Evolutionary conservation across 2,888 invertebrate genomes (phyloP), one percentile per base, ranked within the genome.

Genomic region (Ceratothoa steindachneri): DNA sequence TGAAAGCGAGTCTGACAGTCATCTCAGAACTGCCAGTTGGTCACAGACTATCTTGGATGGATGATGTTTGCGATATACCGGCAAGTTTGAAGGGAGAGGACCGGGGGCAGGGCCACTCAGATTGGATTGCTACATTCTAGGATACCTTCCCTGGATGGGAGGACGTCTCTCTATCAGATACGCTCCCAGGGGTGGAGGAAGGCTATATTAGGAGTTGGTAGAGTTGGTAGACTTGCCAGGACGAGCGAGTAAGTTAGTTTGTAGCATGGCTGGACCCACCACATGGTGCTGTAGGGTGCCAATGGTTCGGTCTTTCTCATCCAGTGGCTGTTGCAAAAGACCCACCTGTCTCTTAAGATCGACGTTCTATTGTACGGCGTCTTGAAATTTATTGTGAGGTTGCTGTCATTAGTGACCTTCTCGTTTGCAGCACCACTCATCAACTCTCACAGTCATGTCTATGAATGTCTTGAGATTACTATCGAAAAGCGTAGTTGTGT

Each of bases 301-400:
- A 85, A 94, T 92, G 83, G 90, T 89, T 81, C 91, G 88, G 84
- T 94, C 93, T 83, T 90, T 90, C 85, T 95, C 93, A 84, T 94
- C 93, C 82, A 93, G 86, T 87, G 94, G 93, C 82, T 93, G 88
- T 88, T 90, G 86, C 9, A 84, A 81, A 66, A 83, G 80, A 53
- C 82, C 81, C 65, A 83, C 82, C 83, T 70, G 70, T 70, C 64
- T 70, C 19, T 64, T 70, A 30, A 70, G 70, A n/a, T 70, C 70
- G n/a, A 7, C 64, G 41, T 70, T 70, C 28, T 70, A 64, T 15
- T 29, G 29, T n/a, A 70, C 27, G 64, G 64, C 60, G 24, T 60
- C 60, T 5, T 41, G 41, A 1, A 1, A 1, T 12, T 12, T 12
- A 2, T 15, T n/a, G 15, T 15, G 15, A 2, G 52, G 52, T n/a